phyloP scores from a whole-genome alignment of 2,797 vertebrate species.

The Discoglossus pictus region DNA sequence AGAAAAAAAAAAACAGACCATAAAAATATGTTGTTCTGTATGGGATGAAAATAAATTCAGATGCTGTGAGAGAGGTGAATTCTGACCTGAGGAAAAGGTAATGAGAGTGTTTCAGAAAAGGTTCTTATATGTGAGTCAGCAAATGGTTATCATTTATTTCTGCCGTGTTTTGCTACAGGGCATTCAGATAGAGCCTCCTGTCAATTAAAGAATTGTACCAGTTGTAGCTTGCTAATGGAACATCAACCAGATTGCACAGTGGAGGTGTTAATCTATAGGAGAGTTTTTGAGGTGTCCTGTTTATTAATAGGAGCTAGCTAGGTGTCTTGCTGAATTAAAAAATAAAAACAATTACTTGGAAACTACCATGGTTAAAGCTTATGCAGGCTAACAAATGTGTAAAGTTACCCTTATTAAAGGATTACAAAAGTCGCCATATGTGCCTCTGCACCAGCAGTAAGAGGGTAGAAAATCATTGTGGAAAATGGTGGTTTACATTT shows the following conservation, averaged over 20 bases:
- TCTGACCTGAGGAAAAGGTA: neutral
- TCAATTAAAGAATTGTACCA: slow-evolving; percentile 14
- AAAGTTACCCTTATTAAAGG: no score
- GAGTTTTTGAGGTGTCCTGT: slow-evolving; percentile 1
- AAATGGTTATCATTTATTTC: slow-evolving; percentile 12
- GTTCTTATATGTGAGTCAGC: slow-evolving; percentile 13
- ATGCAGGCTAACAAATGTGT: no score
- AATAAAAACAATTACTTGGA: slow-evolving; percentile 28
- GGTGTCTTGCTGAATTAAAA: neutral
- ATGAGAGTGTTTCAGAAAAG: slow-evolving; percentile 2
- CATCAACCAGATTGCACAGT: neutral
- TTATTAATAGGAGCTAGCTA: neutral
- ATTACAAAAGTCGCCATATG: no score
- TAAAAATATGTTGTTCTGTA: neutral
- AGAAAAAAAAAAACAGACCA: neutral
- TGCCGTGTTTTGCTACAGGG: slow-evolving; percentile 7
- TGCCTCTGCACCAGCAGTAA: no score
- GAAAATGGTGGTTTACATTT: no score
- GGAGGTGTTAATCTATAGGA: slow-evolving; percentile 18
- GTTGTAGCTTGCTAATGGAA: slow-evolving; percentile 17
- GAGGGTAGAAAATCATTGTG: no score
- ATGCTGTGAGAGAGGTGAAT: neutral
- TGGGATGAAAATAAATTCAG: neutral
- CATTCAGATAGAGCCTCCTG: neutral
- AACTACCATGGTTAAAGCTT: slow-evolving; percentile 8